A percentile compares a stretch with the other conserved stretches of the same genome.
phyloP scores from a whole-genome alignment of 1,140 invertebrate genomes.

The Drosophila grimshawi region DNA sequence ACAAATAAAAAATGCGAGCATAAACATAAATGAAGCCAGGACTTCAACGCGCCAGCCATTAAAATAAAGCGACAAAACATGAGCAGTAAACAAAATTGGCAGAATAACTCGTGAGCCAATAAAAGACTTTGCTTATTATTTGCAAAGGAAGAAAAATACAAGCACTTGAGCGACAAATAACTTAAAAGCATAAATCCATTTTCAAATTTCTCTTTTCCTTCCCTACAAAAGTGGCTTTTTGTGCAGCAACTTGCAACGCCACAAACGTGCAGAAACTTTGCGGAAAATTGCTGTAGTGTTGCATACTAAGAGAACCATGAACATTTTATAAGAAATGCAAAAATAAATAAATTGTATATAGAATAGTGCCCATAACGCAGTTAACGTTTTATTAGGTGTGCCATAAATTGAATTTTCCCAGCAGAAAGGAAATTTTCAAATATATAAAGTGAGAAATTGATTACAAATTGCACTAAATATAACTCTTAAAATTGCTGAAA shows the following conservation, averaged over 20 bases:
- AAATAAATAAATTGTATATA: conserved; percentile 2
- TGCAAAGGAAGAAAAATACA: conserved; percentile 26
- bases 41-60: conserved; percentile 66
- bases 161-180: conserved; percentile 58
- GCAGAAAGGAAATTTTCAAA: not conserved
- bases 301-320: conserved; percentile 50
- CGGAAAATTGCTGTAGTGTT: conserved; percentile 13
- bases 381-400: not conserved
- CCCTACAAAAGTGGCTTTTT: conserved; percentile 11
- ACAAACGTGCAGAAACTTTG: conserved; percentile 15
- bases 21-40: conserved; percentile 73
- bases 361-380: too few relatives aligned
- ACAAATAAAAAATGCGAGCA: conserved; percentile 70
- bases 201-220: conserved; percentile 38
- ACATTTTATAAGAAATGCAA: conserved; percentile 3
- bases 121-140: conserved; percentile 46
- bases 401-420: not conserved
- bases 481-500: too few relatives aligned
- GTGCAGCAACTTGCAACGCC: not conserved
- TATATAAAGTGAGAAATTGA: not conserved
- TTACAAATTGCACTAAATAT: not conserved
- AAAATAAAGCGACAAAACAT: conserved; percentile 81
- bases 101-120: conserved; percentile 28
- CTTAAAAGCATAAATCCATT: conserved; percentile 74
- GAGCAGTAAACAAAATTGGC: conserved; percentile 69